phyloP scores from a whole-genome alignment of 2,113 vertebrate genomes.

The Varanus komodoensis region DNA sequence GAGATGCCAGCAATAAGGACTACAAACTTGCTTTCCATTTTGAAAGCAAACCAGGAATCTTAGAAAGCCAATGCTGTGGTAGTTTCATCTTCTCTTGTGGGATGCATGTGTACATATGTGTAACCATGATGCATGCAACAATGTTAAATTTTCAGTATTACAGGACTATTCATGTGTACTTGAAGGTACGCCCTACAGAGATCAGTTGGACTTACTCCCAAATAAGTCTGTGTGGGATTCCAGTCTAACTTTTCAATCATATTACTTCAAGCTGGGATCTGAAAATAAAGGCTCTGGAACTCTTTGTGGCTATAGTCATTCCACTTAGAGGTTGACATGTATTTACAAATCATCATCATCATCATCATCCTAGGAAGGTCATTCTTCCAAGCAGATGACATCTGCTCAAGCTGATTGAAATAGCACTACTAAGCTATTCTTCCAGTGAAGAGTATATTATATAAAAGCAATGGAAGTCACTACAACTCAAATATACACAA shows the following conservation, averaged over 20 bases:
- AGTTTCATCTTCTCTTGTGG: too few relatives aligned
- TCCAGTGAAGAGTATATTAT: conserved; percentile 8
- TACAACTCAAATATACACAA: neutral
- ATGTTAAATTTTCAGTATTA: neutral
- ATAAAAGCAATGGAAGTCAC: neutral
- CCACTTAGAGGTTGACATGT: conserved; percentile 36
- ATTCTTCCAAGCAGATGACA: neutral
- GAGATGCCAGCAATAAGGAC: neutral
- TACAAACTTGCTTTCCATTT: neutral
- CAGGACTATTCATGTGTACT: neutral
- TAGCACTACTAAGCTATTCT: neutral
- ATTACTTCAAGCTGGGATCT: neutral
- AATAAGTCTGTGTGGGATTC: neutral
- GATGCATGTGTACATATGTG: neutral
- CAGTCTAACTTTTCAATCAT: neutral
- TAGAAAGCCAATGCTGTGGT: neutral
- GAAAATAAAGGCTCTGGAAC: neutral
- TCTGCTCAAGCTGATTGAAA: neutral
- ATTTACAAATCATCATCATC: neutral
- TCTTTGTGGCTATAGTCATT: neutral
- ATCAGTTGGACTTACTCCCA: too few relatives aligned
- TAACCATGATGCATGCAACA: too few relatives aligned
- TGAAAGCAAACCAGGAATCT: neutral
- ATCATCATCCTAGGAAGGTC: neutral
- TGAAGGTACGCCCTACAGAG: too few relatives aligned